Conservation (phyloP, 2,797 vertebrate genomes). For the Benthosema pterotum region DNA sequence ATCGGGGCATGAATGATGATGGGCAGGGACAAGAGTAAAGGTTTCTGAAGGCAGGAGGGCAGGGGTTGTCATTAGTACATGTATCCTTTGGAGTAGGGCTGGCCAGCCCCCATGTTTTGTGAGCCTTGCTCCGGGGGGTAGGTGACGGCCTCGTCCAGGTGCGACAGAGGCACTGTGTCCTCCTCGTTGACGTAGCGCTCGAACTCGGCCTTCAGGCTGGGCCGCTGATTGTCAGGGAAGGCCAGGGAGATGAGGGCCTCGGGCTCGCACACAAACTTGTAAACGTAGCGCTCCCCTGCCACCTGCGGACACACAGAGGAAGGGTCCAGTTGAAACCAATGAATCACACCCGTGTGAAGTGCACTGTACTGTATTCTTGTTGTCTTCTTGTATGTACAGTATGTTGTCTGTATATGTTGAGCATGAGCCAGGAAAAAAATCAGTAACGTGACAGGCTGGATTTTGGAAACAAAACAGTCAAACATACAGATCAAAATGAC, state of each 20-base stretch:
- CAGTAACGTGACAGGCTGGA: no score
- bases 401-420: no score
- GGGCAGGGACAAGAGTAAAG: constrained; percentile 53
- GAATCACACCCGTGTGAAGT: no score
- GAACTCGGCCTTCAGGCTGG: constrained; percentile 88
- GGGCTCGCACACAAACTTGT: constrained; percentile 97
- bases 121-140: constrained; percentile 83
- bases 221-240: constrained; percentile 93
- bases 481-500: no score
- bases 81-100: constrained; percentile 92
- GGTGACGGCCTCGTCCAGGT: constrained; percentile 87
- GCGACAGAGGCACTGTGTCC: constrained; percentile 94
- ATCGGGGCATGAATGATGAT: constrained; percentile 68
- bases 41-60: constrained; percentile 44
- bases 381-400: no score
- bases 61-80: constrained; percentile 84
- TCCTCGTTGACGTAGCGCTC: constrained; percentile 92
- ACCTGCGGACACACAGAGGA: constrained; percentile 77
- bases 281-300: constrained; percentile 97
- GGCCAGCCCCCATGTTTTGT: constrained; percentile 78
- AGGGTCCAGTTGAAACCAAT: no score
- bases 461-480: no score
- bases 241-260: constrained; percentile 95
- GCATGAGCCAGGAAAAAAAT: no score
- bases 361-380: no score